Conservation (phyloP, 2,797 vertebrate genomes). For the Pipistrellus nathusii region DNA sequence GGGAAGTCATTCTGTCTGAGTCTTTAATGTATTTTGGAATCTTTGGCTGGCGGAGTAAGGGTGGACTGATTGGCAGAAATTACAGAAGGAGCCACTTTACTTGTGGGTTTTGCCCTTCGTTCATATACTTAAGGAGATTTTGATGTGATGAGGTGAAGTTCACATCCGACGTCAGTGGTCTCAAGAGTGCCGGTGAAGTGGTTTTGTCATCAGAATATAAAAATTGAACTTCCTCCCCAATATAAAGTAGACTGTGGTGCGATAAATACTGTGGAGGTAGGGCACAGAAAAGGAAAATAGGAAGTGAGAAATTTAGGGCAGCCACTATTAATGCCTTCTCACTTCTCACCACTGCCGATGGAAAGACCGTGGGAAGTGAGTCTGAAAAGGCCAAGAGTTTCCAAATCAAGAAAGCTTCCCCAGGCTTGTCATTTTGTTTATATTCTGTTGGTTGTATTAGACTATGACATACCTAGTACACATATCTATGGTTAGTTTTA, state of each 20-base stretch:
- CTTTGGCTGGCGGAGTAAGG: constrained; percentile 64
- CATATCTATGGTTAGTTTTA: not conserved
- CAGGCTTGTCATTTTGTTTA: constrained; percentile 54
- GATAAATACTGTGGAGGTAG: constrained; percentile 3
- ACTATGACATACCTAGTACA: not conserved
- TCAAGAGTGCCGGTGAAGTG: not conserved
- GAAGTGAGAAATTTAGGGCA: not conserved
- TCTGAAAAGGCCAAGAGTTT: constrained; percentile 70
- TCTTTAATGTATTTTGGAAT: constrained; percentile 68
- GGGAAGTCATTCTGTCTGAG: constrained; percentile 61
- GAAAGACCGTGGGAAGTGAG: constrained; percentile 24
- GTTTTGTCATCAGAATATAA: constrained; percentile 33
- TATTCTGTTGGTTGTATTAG: constrained; percentile 49
- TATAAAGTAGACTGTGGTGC: not conserved
- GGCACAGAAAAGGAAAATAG: not conserved
- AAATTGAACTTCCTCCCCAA: not conserved
- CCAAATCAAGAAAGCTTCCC: constrained; percentile 61
- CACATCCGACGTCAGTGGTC: not conserved
- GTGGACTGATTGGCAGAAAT: constrained; percentile 54
- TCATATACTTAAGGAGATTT: not conserved
- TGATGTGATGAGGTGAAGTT: constrained; percentile 11
- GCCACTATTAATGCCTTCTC: constrained; percentile 1
- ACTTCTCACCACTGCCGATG: constrained; percentile 35
- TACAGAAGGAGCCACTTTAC: constrained; percentile 19
- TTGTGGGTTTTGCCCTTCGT: constrained; percentile 15